Percentiles rank a stretch among this genome's conserved stretches.
These are phyloP conservation scores for Anhinga anhinga DNA, from an alignment of 2,113 vertebrate genomes.

Conservation along the genomic window DNA sequence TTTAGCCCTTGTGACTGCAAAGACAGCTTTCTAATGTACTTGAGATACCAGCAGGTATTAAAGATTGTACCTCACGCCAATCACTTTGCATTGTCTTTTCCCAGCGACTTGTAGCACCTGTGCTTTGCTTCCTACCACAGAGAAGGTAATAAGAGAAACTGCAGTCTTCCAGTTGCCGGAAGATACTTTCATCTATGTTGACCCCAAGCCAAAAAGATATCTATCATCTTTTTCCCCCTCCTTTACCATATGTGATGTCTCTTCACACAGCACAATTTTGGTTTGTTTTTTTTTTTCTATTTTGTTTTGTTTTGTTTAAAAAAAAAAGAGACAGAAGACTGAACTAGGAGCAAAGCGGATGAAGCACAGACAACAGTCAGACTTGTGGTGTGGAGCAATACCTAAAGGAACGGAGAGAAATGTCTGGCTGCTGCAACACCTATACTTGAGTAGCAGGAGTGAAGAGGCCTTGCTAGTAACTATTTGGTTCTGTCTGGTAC, in stretches of 20 bases:
- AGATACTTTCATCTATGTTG: neutral
- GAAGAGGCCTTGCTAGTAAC: neutral
- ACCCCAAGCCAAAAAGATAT: neutral
- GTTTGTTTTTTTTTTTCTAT: no score
- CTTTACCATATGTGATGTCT: neutral
- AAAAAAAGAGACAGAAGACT: neutral
- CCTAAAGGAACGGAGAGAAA: neutral
- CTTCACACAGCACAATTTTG: neutral
- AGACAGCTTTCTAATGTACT: neutral
- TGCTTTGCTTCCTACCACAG: neutral
- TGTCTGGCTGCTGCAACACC: neutral
- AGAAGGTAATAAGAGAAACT: neutral
- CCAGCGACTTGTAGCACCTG: neutral
- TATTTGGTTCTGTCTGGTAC: neutral
- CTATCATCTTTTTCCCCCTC: neutral
- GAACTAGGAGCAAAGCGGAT: neutral
- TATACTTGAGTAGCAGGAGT: neutral
- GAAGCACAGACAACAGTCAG: neutral
- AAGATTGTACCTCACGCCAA: neutral
- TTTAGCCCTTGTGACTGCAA: neutral
- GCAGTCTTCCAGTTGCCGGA: neutral
- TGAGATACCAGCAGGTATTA: neutral
- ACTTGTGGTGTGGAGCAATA: neutral
- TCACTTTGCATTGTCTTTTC: neutral
- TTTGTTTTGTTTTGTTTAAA: no score